Conservation (phyloP, 1,140 invertebrate species). For the Acyrthosiphon pisum region DNA sequence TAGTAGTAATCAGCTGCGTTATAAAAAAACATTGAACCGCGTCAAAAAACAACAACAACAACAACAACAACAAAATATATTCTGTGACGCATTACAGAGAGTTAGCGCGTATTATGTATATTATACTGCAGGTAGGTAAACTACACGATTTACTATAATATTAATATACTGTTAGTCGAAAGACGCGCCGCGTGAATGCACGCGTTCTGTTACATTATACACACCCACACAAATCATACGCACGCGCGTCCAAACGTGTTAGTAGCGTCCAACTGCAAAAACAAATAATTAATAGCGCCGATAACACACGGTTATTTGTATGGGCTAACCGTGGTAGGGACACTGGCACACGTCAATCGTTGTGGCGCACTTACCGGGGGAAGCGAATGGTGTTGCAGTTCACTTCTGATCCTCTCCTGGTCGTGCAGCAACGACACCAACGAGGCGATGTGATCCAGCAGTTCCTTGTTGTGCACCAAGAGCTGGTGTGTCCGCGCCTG, state of each 20-base stretch:
- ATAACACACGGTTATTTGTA: neutral
- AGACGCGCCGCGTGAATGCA: neutral
- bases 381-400: constrained; percentile 51
- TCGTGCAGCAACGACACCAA: constrained; percentile 85
- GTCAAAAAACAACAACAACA: neutral
- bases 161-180: constrained; percentile 15
- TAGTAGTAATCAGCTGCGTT: neutral
- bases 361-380: constrained; percentile 20
- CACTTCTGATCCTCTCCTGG: constrained; percentile 68
- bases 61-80: neutral
- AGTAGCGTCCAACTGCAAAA: constrained; percentile 30
- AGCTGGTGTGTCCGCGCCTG: constrained; percentile 92
- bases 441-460: constrained; percentile 90
- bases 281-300: neutral
- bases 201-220: neutral
- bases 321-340: neutral
- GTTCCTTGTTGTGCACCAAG: constrained; percentile 90
- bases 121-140: too few species aligned
- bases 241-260: constrained; percentile 4
- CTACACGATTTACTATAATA: neutral
- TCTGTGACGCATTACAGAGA: neutral
- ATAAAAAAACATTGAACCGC: constrained; percentile 25
- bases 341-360: neutral
- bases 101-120: neutral
- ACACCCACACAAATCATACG: constrained; percentile 42